Evolutionary conservation across 2,797 vertebrate species (phyloP).

Genomic region (Brachyalestes nurse): DNA sequence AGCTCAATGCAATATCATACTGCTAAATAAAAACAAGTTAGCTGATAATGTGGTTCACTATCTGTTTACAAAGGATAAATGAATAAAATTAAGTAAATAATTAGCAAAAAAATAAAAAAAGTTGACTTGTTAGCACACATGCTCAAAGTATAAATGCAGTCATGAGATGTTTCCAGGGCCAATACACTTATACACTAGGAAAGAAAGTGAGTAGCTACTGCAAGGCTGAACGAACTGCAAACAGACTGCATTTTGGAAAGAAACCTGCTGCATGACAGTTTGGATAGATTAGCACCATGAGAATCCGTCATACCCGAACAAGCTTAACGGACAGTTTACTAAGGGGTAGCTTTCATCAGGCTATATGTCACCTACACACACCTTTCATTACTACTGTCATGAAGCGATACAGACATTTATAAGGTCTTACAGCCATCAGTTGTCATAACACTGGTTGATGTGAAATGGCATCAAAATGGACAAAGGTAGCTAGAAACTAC

Average conservation of each 20-base stretch:
- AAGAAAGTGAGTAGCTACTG: slow-evolving; percentile 3
- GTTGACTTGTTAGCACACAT: slow-evolving; percentile 1
- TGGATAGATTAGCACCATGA: slow-evolving; percentile 35
- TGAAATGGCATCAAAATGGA: neutral
- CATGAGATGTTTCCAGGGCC: slow-evolving; percentile 1
- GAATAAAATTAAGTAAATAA: slow-evolving; percentile 10
- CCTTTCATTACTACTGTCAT: no score
- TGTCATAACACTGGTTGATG: no score
- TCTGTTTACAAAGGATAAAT: slow-evolving; percentile 31
- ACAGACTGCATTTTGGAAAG: slow-evolving; percentile 1
- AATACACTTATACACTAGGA: neutral
- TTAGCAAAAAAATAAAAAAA: slow-evolving; percentile 19
- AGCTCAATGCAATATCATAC: slow-evolving; percentile 16
- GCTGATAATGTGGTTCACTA: slow-evolving; percentile 20
- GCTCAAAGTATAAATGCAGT: neutral
- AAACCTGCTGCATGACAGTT: slow-evolving; percentile 18
- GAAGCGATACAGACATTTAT: no score
- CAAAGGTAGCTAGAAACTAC: neutral
- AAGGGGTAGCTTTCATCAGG: neutral
- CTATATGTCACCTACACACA: no score
- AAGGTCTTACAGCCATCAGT: no score
- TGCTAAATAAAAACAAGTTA: slow-evolving; percentile 29
- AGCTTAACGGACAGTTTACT: neutral
- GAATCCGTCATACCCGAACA: slow-evolving; percentile 14
- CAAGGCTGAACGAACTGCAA: neutral